Conservation (phyloP, 2,888 invertebrate genomes). For the Noctua fimbriata region DNA sequence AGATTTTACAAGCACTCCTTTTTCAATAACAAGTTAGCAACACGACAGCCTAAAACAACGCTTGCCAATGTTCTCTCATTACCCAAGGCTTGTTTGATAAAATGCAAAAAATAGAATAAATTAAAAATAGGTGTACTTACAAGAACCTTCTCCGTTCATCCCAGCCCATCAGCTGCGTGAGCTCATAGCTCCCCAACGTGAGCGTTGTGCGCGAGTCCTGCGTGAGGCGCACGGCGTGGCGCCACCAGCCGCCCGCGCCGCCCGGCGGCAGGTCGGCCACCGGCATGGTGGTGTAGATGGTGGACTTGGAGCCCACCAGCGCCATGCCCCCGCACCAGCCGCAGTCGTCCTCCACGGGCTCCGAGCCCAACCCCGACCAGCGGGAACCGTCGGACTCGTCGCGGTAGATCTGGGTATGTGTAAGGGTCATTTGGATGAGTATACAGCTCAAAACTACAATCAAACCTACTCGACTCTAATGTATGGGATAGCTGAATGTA, state of each 20-base stretch:
- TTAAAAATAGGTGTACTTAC: slow-evolving; percentile 83
- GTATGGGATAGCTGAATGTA: not conserved
- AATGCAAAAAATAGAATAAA: not conserved
- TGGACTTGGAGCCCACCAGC: slow-evolving; percentile 80
- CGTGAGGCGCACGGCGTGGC: slow-evolving; percentile 80
- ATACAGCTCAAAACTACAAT: not conserved
- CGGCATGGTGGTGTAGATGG: slow-evolving; percentile 88
- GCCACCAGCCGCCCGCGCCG: slow-evolving; percentile 82
- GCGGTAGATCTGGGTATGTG: slow-evolving; percentile 80
- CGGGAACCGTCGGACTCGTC: slow-evolving; percentile 85
- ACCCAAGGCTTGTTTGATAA: not conserved
- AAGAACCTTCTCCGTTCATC: slow-evolving; percentile 93
- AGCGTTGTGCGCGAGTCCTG: slow-evolving; percentile 84
- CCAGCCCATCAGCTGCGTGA: slow-evolving; percentile 94
- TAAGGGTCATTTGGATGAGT: not conserved
- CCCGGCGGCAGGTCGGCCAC: slow-evolving; percentile 82
- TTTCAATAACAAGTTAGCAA: not conserved
- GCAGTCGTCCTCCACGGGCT: slow-evolving; percentile 83
- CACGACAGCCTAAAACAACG: not conserved
- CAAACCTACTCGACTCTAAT: not conserved
- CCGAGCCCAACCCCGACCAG: slow-evolving; percentile 88
- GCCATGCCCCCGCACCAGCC: slow-evolving; percentile 87
- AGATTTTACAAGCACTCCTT: not conserved
- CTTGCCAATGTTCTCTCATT: not conserved
- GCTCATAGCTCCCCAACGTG: slow-evolving; percentile 94